Conservation (phyloP, 2,113 vertebrate species). For the Nyctibius bracteatus region DNA sequence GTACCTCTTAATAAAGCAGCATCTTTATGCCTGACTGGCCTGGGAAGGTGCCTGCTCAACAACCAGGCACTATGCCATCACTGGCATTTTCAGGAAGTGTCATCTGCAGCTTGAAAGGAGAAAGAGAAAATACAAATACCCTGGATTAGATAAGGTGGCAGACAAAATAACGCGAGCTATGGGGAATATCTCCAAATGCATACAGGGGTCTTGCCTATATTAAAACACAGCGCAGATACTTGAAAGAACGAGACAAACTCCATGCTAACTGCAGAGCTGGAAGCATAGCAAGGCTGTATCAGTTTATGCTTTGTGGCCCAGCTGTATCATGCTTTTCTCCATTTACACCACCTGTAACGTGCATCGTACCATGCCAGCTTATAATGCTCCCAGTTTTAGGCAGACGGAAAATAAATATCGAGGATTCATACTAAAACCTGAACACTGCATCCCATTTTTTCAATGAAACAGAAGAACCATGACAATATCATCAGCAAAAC, state of each 20-base stretch:
- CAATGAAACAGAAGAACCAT: not conserved
- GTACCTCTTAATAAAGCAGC: not conserved
- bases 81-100: not conserved
- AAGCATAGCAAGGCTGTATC: not conserved
- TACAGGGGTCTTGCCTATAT: not conserved
- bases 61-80: not conserved
- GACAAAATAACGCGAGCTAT: not conserved
- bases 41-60: not conserved
- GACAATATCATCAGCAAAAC: not conserved
- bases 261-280: not conserved
- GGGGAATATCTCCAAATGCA: not conserved
- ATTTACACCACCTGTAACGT: rapidly evolving
- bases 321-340: not conserved
- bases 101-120: not conserved
- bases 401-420: rapidly evolving
- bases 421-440: not conserved
- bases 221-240: rapidly evolving
- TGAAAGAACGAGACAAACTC: not conserved
- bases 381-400: not conserved
- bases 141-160: not conserved
- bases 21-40: not conserved
- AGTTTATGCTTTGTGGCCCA: not conserved
- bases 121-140: not conserved
- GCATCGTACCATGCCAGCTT: rapidly evolving
- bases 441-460: not conserved